Percentiles rank a stretch among this genome's conserved stretches.
Conservation (phyloP, 2,113 vertebrate genomes). For the Rhineura floridana region DNA sequence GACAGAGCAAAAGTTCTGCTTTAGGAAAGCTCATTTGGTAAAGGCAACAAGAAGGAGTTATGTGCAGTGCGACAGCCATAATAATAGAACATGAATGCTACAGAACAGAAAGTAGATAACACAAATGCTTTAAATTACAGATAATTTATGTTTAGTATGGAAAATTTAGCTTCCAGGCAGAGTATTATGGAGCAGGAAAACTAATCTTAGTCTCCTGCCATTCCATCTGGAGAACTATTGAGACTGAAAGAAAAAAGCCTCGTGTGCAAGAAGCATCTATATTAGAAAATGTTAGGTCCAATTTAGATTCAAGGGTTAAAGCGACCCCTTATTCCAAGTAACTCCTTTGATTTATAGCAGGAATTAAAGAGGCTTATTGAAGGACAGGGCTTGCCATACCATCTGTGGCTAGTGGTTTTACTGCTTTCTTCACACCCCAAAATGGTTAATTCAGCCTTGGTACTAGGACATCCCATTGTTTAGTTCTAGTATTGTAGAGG, state of each 20-base stretch:
- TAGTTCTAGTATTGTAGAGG: background rate
- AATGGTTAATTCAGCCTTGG: background rate
- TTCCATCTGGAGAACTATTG: background rate
- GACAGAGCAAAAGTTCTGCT: background rate
- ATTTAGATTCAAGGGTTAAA: too few relatives aligned
- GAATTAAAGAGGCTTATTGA: background rate
- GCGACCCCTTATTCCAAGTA: too few relatives aligned
- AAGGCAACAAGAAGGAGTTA: background rate
- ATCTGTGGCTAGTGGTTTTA: background rate
- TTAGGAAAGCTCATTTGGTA: background rate
- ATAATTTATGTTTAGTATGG: too few relatives aligned
- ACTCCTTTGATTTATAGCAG: background rate
- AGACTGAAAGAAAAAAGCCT: background rate
- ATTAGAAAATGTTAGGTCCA: too few relatives aligned
- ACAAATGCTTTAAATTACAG: background rate
- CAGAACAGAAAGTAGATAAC: background rate
- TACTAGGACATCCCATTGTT: background rate
- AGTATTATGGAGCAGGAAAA: background rate
- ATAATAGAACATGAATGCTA: background rate
- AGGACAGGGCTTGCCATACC: background rate
- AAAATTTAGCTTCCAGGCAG: background rate
- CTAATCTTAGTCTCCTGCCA: background rate
- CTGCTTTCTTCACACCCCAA: background rate
- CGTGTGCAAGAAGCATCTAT: too few relatives aligned
- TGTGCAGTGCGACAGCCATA: background rate